Evolutionary conservation across 2,113 vertebrate genomes (phyloP).

Genomic region (Aythya baeri): DNA sequence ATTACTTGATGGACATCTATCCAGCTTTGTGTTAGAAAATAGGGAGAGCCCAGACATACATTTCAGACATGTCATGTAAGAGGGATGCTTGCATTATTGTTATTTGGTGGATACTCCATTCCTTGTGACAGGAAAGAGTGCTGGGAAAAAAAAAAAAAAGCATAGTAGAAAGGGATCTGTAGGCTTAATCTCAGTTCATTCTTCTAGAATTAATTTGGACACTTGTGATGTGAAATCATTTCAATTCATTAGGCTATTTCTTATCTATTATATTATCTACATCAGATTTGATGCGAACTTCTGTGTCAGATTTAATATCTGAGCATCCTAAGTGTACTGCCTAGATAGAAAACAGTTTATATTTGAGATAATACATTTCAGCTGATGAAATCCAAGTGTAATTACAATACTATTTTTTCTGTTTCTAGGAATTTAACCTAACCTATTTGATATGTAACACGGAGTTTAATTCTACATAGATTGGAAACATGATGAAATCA

Average conservation of each 20-base stretch:
- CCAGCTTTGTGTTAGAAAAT: not conserved
- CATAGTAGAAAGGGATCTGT: fast-evolving
- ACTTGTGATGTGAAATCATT: not conserved
- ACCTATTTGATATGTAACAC: not conserved
- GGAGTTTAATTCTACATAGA: not conserved
- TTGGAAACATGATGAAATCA: not conserved
- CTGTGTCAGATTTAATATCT: not conserved
- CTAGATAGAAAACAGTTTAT: not conserved
- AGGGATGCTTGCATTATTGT: not conserved
- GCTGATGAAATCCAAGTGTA: not conserved
- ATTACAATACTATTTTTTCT: not conserved
- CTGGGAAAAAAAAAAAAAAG: not conserved
- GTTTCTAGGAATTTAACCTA: not conserved
- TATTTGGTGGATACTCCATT: not conserved
- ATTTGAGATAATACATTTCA: not conserved
- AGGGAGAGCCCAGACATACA: not conserved
- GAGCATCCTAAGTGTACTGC: not conserved
- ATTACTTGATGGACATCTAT: not conserved
- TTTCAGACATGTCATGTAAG: not conserved
- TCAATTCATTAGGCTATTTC: not conserved
- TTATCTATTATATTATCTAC: not conserved
- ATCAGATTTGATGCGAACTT: not conserved
- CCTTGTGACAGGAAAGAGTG: not conserved
- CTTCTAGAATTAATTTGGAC: not conserved
- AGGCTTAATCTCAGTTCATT: not conserved